Percentiles rank a stretch among this genome's conserved stretches.
Evolutionary conservation across 2,797 vertebrate genomes (phyloP).

Genomic region (Lophius americanus): DNA sequence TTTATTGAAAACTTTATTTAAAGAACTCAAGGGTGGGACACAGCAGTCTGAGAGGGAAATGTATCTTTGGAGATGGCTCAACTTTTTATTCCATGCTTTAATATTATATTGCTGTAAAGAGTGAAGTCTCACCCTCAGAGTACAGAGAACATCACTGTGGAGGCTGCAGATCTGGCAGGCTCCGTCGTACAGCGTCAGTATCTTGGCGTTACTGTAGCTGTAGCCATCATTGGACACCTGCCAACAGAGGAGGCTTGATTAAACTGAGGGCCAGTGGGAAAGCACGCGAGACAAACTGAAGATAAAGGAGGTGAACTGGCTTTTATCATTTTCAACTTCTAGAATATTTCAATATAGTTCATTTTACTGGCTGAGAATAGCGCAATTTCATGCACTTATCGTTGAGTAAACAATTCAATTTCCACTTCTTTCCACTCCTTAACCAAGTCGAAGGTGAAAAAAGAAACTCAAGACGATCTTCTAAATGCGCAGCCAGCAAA

Average conservation of each 20-base stretch:
- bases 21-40: neutral
- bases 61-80: neutral
- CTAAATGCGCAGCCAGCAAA: too few relatives aligned
- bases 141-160: constrained; percentile 78
- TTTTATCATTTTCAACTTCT: too few relatives aligned
- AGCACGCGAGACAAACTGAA: too few relatives aligned
- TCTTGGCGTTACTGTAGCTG: constrained; percentile 89
- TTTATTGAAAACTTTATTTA: too few relatives aligned
- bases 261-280: neutral
- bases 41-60: neutral
- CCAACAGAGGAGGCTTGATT: constrained; percentile 32
- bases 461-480: too few relatives aligned
- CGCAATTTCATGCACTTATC: constrained; percentile 18
- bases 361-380: neutral
- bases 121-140: constrained; percentile 80
- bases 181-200: constrained; percentile 86
- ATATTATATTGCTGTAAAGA: neutral
- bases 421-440: constrained; percentile 2
- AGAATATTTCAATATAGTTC: neutral
- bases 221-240: constrained; percentile 94
- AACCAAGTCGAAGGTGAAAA: neutral
- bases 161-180: constrained; percentile 87
- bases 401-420: neutral
- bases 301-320: too few relatives aligned
- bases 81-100: neutral